Base-by-base conservation (phyloP, 1,140 invertebrate genomes). In the Drosophila sucinea region DNA sequence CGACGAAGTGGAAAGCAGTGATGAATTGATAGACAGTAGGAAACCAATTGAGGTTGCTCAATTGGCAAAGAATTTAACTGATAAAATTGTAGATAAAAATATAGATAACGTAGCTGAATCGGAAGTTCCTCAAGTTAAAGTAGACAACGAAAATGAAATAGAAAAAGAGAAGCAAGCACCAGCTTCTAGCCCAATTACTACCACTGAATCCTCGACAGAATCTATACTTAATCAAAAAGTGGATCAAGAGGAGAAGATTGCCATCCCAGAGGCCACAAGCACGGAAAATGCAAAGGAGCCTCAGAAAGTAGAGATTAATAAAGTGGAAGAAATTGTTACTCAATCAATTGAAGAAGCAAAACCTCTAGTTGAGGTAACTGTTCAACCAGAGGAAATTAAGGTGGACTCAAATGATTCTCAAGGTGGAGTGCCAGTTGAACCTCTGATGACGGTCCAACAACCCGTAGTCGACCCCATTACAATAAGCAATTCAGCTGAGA, bases 1-100 rank as follows among this genome's bases (percentile, higher is more conserved):
- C 29, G 60, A 68, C 29, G 67, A 78, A 6, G 23, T 64, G 6
- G 66, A 74, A 47, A 47, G 23, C 17, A 25, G 7, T 32, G 66
- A 77, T n/a, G 60, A 75, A 55, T 65, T 27, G 17, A 79, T 70
- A 17, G 67, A 71, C 60, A 75, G 78, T 67, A 70, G 47, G 30
- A 71, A 75, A 54, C 8, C 61, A 75, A 51, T 58, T 60, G 27
- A 47, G n/a, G 55, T 27, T 7, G 60, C 27, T 56, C 41, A 60
- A 4, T 55, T 27, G 33, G 54, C 51, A 32, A 27, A 17, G 23
- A 47, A 56, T 44, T 32, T 30, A 25, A 41, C 33, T 25, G 55
- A 38, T 54, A 41, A 64, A 60, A 11, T 47, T 17, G 40, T 60
- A 41, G 29, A 68, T 29, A 69, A 27, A 4, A 62, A 29, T 47